Conservation (phyloP, 2,113 vertebrate genomes). For the Oreochromis niloticus region DNA sequence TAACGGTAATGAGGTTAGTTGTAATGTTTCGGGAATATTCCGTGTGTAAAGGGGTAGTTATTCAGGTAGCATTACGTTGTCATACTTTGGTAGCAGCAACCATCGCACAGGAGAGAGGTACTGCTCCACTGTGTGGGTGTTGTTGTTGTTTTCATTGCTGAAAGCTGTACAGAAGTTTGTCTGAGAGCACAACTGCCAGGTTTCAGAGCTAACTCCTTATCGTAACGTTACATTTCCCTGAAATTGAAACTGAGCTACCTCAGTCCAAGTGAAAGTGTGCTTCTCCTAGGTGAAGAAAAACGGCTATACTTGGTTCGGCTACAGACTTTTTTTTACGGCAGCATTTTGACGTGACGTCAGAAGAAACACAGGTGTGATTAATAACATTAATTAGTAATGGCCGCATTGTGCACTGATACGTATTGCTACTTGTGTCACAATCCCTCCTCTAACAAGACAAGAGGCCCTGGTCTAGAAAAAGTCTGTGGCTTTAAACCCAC, state of each 20-base stretch:
- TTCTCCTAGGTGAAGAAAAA: neutral
- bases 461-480: neutral
- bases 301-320: neutral
- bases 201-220: neutral
- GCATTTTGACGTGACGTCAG: neutral
- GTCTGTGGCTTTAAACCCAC: neutral
- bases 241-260: neutral
- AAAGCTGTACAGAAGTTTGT: neutral
- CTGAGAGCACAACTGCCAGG: neutral
- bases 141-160: neutral
- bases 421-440: neutral
- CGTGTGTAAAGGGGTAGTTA: neutral
- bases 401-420: neutral
- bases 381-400: neutral
- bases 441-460: neutral
- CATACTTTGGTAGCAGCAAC: neutral
- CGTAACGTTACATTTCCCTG: neutral
- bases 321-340: neutral
- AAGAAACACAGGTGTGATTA: neutral
- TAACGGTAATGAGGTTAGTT: neutral
- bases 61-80: neutral
- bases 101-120: neutral
- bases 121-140: neutral
- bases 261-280: neutral
- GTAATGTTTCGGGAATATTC: neutral